Evolutionary conservation across 2,113 vertebrate genomes (phyloP).

Genomic region (Australoheros scitulus): DNA sequence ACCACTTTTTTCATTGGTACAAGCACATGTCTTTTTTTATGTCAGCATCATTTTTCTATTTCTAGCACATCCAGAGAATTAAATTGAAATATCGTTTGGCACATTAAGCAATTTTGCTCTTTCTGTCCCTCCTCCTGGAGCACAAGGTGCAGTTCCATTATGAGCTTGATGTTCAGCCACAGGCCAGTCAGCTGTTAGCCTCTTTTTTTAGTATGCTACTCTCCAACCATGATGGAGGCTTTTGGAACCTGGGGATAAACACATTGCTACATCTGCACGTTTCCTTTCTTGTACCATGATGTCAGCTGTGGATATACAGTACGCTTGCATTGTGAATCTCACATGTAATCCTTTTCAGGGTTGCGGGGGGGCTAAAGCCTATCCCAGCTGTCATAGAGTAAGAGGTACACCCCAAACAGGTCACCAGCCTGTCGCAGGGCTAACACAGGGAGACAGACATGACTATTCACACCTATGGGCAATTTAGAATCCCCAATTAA

Average conservation of each 20-base stretch:
- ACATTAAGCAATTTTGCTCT: constrained; percentile 16
- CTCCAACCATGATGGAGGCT: constrained; percentile 52
- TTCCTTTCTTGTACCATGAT: neutral
- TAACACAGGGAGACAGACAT: no score
- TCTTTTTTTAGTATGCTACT: constrained; percentile 67
- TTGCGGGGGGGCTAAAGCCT: no score
- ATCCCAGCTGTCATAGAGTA: no score
- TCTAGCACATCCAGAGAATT: constrained; percentile 26
- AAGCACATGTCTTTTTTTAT: neutral
- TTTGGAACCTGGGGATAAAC: constrained; percentile 59
- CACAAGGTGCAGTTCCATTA: constrained; percentile 52
- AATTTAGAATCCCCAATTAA: no score
- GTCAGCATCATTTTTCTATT: neutral
- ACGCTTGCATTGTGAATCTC: neutral
- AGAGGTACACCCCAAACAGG: no score
- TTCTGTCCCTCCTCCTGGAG: constrained; percentile 25
- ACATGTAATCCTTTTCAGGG: neutral
- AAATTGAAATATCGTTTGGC: constrained; percentile 42
- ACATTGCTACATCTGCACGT: constrained; percentile 32
- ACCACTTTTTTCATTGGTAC: neutral
- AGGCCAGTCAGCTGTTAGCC: constrained; percentile 75
- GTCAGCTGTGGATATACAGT: neutral
- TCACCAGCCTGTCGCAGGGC: no score
- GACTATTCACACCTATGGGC: no score
- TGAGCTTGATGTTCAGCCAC: constrained; percentile 69